Percentiles rank a stretch among this genome's conserved stretches.
phyloP scores from a whole-genome alignment of 2,797 vertebrate genomes.

The Cossypha polioptera region DNA sequence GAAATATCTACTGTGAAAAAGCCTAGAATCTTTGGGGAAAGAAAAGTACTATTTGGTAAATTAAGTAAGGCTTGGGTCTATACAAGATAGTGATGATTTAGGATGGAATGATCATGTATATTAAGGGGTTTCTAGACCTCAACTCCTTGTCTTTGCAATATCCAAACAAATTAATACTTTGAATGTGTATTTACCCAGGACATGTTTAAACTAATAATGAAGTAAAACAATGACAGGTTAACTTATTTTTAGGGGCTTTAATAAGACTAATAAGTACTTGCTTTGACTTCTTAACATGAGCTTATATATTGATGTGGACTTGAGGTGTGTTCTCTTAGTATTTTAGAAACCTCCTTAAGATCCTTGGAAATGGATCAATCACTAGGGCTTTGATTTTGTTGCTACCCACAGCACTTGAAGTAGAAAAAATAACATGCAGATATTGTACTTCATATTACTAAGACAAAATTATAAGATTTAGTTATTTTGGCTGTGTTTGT shows the following conservation, averaged over 20 bases:
- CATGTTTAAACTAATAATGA: neutral
- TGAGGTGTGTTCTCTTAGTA: neutral
- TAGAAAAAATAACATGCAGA: neutral
- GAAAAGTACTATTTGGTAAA: neutral
- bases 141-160: neutral
- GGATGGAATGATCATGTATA: neutral
- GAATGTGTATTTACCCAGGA: neutral
- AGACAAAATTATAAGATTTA: neutral
- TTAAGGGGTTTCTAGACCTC: neutral
- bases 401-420: neutral
- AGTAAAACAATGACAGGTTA: neutral
- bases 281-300: neutral
- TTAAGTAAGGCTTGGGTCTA: neutral
- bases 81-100: neutral
- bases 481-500: neutral
- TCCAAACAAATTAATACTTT: neutral
- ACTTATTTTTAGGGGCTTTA: constrained; percentile 4
- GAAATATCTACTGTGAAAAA: neutral
- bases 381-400: neutral
- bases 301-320: neutral
- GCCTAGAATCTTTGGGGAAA: neutral
- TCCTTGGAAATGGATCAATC: neutral
- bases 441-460: neutral
- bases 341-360: neutral
- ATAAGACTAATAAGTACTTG: neutral